These are phyloP conservation scores for Drosophila auraria DNA, from an alignment of 1,140 invertebrate species.

Conservation along the genomic window DNA sequence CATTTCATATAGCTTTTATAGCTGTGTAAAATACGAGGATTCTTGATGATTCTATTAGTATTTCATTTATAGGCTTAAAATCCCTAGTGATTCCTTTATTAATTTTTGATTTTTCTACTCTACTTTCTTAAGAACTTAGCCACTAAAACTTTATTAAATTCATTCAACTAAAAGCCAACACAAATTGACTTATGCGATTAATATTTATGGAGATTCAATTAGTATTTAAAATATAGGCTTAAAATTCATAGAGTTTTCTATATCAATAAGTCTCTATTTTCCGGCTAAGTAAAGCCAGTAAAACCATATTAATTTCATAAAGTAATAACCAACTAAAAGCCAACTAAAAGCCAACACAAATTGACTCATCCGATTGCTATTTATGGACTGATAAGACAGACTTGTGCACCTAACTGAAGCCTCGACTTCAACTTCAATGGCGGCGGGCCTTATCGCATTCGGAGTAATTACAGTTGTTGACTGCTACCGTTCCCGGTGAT, in stretches of 20 bases:
- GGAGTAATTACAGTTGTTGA: constrained; percentile 70
- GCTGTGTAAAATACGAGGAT: no score
- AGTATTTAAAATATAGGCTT: no score
- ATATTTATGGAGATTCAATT: no score
- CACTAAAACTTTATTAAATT: no score
- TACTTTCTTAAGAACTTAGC: no score
- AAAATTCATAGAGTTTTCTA: not conserved
- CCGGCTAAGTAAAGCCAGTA: no score
- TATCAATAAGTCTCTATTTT: not conserved
- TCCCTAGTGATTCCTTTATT: not conserved
- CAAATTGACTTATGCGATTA: no score
- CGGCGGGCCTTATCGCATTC: constrained; percentile 31
- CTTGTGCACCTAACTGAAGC: constrained; percentile 42
- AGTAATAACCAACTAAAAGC: not conserved
- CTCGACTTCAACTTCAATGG: constrained; percentile 32
- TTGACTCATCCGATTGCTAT: constrained; percentile 37
- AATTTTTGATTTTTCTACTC: not conserved
- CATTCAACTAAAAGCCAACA: no score
- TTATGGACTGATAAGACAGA: constrained; percentile 44
- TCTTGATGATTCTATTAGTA: not conserved
- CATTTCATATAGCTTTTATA: no score
- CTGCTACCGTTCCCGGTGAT: constrained; percentile 34
- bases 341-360: not conserved
- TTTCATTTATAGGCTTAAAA: not conserved
- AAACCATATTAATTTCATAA: not conserved